Conservation (phyloP, 2,113 vertebrate species). For the Phylloscopus trochiloides region DNA sequence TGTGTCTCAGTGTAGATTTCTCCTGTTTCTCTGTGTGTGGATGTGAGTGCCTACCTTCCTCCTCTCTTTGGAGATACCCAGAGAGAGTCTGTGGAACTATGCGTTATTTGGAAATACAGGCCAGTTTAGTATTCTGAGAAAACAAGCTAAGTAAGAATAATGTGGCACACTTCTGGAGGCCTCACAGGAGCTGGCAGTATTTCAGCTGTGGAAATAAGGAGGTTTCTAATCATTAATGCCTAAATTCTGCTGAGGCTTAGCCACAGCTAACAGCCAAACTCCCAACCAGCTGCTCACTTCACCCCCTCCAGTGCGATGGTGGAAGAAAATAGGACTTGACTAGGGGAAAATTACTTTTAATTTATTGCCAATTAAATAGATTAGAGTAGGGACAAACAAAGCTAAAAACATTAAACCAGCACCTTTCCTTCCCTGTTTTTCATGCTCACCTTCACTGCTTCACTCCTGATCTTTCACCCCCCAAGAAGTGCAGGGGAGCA, state of each 20-base stretch:
- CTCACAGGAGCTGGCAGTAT: not conserved
- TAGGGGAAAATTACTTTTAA: not conserved
- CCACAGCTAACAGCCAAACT: not conserved
- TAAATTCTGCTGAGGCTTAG: not conserved
- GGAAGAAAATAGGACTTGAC: not conserved
- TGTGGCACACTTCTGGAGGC: not conserved
- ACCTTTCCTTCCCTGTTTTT: not conserved
- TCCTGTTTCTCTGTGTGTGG: not conserved
- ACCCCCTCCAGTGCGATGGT: not conserved
- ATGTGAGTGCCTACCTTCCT: not conserved
- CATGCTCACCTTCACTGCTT: not conserved
- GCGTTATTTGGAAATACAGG: not conserved
- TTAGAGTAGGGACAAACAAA: not conserved
- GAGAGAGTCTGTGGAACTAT: not conserved
- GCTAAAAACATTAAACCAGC: not conserved
- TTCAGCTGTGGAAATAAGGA: not conserved
- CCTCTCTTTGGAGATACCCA: not conserved
- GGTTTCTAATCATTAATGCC: not conserved
- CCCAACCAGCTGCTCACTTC: not conserved
- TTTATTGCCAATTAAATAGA: not conserved
- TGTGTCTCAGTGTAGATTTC: not conserved
- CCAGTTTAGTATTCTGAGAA: not conserved
- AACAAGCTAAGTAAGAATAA: not conserved
- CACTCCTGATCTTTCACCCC: accelerated
- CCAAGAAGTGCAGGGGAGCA: too few relatives aligned